These are phyloP conservation scores for Anthopleura xanthogrammica DNA, from an alignment of 92 coral and sea anemone species.

Conservation along the genomic window DNA sequence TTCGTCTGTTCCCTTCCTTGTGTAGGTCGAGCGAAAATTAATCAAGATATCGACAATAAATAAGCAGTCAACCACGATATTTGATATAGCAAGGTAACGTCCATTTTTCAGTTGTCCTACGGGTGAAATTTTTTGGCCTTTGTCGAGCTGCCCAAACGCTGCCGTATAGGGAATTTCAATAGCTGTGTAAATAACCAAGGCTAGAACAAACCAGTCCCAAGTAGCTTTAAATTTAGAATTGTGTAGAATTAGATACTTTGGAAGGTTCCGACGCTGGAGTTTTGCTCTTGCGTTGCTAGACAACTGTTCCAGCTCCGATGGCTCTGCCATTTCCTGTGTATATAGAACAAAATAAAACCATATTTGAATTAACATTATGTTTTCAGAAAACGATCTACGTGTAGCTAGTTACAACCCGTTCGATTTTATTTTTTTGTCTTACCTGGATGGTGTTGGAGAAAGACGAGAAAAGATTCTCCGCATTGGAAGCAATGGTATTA, in stretches of 20 bases:
- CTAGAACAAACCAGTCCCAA: constrained; percentile 76
- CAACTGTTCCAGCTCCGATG: constrained; percentile 33
- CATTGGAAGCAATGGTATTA: constrained; percentile 12
- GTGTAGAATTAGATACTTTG: constrained; percentile 69
- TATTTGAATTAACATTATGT: not conserved
- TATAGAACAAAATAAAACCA: not conserved
- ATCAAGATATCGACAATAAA: constrained; percentile 76
- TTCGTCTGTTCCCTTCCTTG: constrained; percentile 45
- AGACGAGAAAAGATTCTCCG: constrained; percentile 16
- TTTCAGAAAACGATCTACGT: not conserved
- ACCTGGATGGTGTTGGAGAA: constrained; percentile 27
- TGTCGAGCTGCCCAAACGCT: constrained; percentile 48
- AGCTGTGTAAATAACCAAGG: constrained; percentile 72
- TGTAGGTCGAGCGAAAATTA: constrained; percentile 82
- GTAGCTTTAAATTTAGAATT: constrained; percentile 79
- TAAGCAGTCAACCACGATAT: constrained; percentile 68
- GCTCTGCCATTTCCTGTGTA: constrained; percentile 48
- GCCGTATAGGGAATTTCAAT: constrained; percentile 84
- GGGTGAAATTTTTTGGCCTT: constrained; percentile 7
- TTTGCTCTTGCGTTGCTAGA: constrained; percentile 30
- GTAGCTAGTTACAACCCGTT: not conserved
- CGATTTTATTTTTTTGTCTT: not conserved
- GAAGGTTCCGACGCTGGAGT: constrained; percentile 36
- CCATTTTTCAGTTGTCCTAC: constrained; percentile 32
- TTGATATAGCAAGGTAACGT: constrained; percentile 47